Conservation (phyloP, 1,140 invertebrate species). For the Diorhabda sublineata region DNA sequence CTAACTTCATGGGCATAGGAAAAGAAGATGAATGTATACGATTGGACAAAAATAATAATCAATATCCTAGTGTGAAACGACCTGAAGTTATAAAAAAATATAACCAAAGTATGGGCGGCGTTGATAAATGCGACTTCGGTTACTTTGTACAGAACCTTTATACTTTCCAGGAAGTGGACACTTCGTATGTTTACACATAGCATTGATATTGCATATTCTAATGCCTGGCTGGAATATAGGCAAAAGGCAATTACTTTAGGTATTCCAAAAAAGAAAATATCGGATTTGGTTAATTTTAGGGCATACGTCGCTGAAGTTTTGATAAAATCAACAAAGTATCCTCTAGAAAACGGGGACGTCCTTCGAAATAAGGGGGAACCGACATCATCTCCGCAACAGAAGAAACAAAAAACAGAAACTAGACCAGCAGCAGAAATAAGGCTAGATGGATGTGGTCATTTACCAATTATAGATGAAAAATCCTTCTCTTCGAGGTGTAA, state of each 20-base stretch:
- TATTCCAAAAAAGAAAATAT: conserved; percentile 17
- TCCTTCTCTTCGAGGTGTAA: too few species aligned
- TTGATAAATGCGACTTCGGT: conserved; percentile 41
- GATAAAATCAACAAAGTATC: not conserved
- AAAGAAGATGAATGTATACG: conserved; percentile 14
- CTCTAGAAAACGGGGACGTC: not conserved
- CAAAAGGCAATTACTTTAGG: conserved; percentile 9
- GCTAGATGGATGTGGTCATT: not conserved
- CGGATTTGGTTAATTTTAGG: conserved; percentile 13
- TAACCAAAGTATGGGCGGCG: conserved; percentile 45
- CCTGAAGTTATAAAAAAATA: conserved; percentile 41
- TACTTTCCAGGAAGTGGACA: conserved; percentile 42
- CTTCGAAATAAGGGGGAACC: not conserved
- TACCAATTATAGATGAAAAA: not conserved
- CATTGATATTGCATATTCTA: conserved; percentile 34
- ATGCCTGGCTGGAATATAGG: conserved; percentile 39
- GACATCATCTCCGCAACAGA: not conserved
- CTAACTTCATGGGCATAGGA: conserved; percentile 40
- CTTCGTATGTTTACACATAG: conserved; percentile 39
- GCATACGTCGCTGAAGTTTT: conserved; percentile 8
- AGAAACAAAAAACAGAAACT: not conserved
- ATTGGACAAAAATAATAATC: conserved; percentile 17
- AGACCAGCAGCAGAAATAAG: not conserved
- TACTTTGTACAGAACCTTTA: conserved; percentile 34
- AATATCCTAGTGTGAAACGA: conserved; percentile 37